Percentiles rank a stretch among this genome's conserved stretches.
phyloP scores from a whole-genome alignment of 2,113 vertebrate species.

The Phainopepla nitens region DNA sequence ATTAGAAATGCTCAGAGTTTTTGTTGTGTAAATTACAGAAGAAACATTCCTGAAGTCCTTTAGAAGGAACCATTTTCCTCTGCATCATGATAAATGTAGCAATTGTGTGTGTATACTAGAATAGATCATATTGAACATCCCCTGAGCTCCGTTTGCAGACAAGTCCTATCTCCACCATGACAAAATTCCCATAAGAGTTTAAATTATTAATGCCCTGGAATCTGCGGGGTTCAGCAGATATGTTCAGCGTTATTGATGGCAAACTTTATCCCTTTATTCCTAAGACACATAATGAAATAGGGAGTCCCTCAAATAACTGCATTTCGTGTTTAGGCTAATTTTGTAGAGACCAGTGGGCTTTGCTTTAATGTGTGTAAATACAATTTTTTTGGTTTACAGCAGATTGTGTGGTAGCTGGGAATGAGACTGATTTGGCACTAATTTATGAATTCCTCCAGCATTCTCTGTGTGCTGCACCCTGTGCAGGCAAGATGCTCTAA shows the following conservation, averaged over 20 bases:
- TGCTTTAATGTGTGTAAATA: constrained; percentile 70
- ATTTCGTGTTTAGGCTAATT: constrained; percentile 80
- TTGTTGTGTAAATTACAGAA: constrained; percentile 37
- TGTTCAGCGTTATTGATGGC: constrained; percentile 82
- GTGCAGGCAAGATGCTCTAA: constrained; percentile 68
- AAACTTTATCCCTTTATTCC: constrained; percentile 84
- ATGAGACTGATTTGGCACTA: constrained; percentile 70
- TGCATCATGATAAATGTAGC: constrained; percentile 58
- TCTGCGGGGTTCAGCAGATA: constrained; percentile 86
- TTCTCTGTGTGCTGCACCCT: constrained; percentile 49
- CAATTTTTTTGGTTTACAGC: constrained; percentile 55
- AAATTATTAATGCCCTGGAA: constrained; percentile 90
- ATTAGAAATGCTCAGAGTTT: constrained; percentile 28
- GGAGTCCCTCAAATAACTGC: constrained; percentile 75
- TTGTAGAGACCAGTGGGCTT: constrained; percentile 70
- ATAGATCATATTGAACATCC: constrained; percentile 81
- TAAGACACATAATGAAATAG: constrained; percentile 81
- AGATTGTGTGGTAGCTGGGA: constrained; percentile 53
- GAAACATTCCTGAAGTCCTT: constrained; percentile 40
- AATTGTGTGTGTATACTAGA: constrained; percentile 61
- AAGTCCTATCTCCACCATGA: constrained; percentile 79
- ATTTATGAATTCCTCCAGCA: constrained; percentile 69
- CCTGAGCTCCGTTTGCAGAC: constrained; percentile 78
- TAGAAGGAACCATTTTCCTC: constrained; percentile 42
- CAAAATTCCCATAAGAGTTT: constrained; percentile 84